Base-by-base conservation (phyloP, 2,888 invertebrate genomes). In the Cloeon dipterum region DNA sequence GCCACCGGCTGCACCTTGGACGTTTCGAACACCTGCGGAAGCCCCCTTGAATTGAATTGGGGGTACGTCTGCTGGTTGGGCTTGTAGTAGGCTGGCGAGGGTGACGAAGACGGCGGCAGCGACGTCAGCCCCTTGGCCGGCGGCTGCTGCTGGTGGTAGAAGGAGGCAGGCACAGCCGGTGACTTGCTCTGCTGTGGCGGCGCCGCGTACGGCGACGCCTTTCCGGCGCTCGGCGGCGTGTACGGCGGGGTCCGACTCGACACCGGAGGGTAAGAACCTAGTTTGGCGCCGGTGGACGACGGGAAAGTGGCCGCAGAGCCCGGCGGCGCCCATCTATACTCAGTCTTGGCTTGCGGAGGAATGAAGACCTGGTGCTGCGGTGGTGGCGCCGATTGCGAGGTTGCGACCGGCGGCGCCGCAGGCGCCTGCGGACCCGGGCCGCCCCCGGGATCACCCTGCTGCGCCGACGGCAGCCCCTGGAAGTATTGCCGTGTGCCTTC, bases 401-500 rank as follows among this genome's bases (percentile, higher is more conserved):
- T 61, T 58, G 26, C 57, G 49, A n/a, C 39, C 32, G 41, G 40
- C 40, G 42, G 45, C 33, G 44, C 41, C 7, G 39, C 41, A 10
- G 44, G 35, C n/a, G 40, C 40, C 17, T 36, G 41, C 18, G 49
- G 43, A 39, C 47, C 14, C 20, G 20, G 11, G 20, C 32, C 5
- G 37, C 32, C 23, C 23, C 37, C 20, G 13, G 16, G n/a, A 26
- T 23, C 7, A 34, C 25, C 25, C 25, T 20, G 36, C 13, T 11
- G n/a, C 23, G 63, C 62, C 47, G 62, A 60, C 45, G 78, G 77
- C 55, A 78, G 62, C 54, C 77, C 77, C 67, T 77, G 73, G 59
- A 77, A 78, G 62, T 74, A 78, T 65, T 76, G 76, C 56, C 78
- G 73, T 56, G 74, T 74, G 60, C 75, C 76, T 69, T 77, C 75